Evolutionary conservation across 2,888 invertebrate species (phyloP), one percentile per base, ranked within the genome.

Genomic region (Xanthia icteritia): DNA sequence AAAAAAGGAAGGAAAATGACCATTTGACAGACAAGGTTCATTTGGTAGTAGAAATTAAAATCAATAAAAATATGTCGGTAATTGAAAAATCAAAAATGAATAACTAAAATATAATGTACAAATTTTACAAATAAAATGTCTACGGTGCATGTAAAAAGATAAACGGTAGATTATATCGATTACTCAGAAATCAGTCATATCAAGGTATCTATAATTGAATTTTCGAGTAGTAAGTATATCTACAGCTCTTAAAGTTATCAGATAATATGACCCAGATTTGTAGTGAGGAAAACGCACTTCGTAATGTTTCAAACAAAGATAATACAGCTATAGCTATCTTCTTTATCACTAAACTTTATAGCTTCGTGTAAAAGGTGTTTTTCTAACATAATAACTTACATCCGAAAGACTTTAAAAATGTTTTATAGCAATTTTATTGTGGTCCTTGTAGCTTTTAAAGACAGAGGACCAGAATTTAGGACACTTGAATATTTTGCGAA

Each of bases 221-320:
- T 86, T 85, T 89, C 73, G 85, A 88, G 88, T 88, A 86, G 71
- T 77, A 69, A 75, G 11, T 65, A 71, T 63, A 60, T 75, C 84
- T 67, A 72, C 15, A 61, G n/a, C 79, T 86, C 84, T 87, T 78
- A 74, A 73, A 81, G 31, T 74, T 84, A 79, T 82, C 80, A 60
- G 89, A 88, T 88, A 88, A 68, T 67, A 73, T 82, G 88, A 82
- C 88, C 89, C 79, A 89, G 88, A 89, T 88, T 84, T 84, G 54
- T 65, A 39, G 15, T 48, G 51, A 79, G 66, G 73, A 74, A 73
- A 86, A 83, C 58, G 67, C 67, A 73, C 76, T 77, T 74, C 15
- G 58, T 67, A 82, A 85, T 36, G 65, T 67, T 84, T 79, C 27
- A 73, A 78, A 64, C 61, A 66, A 31, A 39, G 88, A 86, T 84